These are phyloP conservation scores for Xiphorhynchus elegans DNA, from an alignment of 2,113 vertebrate species.

Conservation along the genomic window DNA sequence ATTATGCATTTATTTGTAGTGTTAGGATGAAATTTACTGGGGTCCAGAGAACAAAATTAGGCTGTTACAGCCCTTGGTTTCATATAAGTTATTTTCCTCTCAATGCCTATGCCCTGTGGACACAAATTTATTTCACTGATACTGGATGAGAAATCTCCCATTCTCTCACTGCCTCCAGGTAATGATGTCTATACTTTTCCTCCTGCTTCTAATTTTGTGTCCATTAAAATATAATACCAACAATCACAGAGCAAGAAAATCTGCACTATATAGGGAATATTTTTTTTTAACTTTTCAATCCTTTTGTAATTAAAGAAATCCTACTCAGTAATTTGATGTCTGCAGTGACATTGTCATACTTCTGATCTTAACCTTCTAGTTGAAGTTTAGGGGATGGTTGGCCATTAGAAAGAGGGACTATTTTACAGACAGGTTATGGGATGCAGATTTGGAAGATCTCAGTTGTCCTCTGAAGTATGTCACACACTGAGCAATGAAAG, in stretches of 20 bases:
- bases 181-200: constrained; percentile 14
- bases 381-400: not conserved
- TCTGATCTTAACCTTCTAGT: not conserved
- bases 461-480: not conserved
- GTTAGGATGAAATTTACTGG: constrained; percentile 52
- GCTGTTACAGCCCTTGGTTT: constrained; percentile 31
- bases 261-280: not conserved
- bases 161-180: constrained; percentile 21
- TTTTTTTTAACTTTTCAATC: not conserved
- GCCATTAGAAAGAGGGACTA: not conserved
- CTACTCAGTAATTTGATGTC: not conserved
- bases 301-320: not conserved
- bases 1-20: constrained; percentile 62
- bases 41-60: constrained; percentile 49
- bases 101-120: constrained; percentile 29
- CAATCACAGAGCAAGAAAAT: not conserved
- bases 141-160: constrained; percentile 10
- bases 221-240: constrained; percentile 20
- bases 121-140: constrained; percentile 41
- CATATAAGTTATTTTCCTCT: constrained; percentile 52
- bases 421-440: not conserved
- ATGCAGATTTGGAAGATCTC: not conserved
- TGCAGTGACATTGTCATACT: not conserved
- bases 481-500: not conserved
- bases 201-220: constrained; percentile 41